A percentile compares a stretch with the other conserved stretches of the same genome.
Evolutionary conservation across 64 coral and sea anemone genomes (phyloP).

Genomic region (Porites australiensis): DNA sequence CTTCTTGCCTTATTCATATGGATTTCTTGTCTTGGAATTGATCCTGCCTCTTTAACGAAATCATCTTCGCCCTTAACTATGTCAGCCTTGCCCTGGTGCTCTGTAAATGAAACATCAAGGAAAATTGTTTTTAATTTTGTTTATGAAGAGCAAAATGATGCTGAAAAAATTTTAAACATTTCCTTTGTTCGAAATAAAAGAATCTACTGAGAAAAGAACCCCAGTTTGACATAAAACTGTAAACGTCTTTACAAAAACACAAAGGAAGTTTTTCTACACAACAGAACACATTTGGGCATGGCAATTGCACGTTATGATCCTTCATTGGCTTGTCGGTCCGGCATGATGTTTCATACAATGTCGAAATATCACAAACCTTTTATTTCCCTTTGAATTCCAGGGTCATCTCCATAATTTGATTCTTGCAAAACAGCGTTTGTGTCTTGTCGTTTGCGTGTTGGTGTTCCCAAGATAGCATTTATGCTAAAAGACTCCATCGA

Average conservation of each 20-base stretch:
- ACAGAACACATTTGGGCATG: no score
- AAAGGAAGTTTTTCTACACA: no score
- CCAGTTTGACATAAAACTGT: no score
- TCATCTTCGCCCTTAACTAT: not conserved
- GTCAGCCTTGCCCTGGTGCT: not conserved
- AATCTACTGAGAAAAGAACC: not conserved
- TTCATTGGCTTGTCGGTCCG: no score
- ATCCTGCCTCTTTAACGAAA: not conserved
- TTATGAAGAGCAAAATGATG: not conserved
- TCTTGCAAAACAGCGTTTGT: not conserved
- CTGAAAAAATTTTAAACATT: no score
- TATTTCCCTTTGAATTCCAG: not conserved
- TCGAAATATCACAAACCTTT: not conserved
- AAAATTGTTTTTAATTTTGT: not conserved
- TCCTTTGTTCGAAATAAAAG: no score
- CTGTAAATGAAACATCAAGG: not conserved
- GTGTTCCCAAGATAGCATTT: not conserved
- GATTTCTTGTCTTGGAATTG: not conserved
- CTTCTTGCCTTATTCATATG: constrained; percentile 71
- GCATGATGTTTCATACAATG: no score
- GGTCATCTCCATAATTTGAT: not conserved
- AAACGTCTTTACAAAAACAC: no score
- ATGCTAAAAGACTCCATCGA: constrained; percentile 6
- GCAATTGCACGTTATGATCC: no score
- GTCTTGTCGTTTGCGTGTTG: not conserved